Evolutionary conservation across 2,797 vertebrate species (phyloP).

Genomic region (Pyrrhura leucotis): DNA sequence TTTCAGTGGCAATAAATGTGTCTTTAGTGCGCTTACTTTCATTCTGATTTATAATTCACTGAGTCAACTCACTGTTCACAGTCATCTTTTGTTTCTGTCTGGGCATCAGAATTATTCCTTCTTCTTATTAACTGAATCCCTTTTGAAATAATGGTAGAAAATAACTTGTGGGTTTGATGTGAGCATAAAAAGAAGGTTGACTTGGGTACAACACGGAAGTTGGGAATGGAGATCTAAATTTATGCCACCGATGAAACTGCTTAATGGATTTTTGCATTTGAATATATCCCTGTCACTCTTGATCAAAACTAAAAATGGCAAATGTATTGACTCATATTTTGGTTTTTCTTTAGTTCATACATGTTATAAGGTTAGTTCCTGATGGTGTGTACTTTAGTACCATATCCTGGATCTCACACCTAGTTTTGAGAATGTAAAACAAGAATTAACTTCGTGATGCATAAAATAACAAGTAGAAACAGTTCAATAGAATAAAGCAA

Average conservation of each 20-base stretch:
- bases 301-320: neutral
- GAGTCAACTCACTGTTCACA: neutral
- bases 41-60: neutral
- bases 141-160: neutral
- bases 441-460: neutral
- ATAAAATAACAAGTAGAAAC: neutral
- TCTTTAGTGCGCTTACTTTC: neutral
- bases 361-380: neutral
- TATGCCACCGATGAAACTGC: neutral
- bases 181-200: neutral
- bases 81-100: neutral
- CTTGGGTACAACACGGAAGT: neutral
- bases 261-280: neutral
- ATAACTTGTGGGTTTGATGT: neutral
- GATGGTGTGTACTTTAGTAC: neutral
- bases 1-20: neutral
- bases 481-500: conserved; percentile 5
- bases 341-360: neutral
- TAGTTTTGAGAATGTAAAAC: neutral
- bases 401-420: neutral
- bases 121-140: neutral
- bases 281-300: neutral
- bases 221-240: neutral
- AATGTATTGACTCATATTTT: neutral
- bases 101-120: neutral